A percentile compares a stretch with the other conserved stretches of the same genome.
Evolutionary conservation across 2,113 vertebrate species (phyloP).

Genomic region (Psilopogon haemacephalus): DNA sequence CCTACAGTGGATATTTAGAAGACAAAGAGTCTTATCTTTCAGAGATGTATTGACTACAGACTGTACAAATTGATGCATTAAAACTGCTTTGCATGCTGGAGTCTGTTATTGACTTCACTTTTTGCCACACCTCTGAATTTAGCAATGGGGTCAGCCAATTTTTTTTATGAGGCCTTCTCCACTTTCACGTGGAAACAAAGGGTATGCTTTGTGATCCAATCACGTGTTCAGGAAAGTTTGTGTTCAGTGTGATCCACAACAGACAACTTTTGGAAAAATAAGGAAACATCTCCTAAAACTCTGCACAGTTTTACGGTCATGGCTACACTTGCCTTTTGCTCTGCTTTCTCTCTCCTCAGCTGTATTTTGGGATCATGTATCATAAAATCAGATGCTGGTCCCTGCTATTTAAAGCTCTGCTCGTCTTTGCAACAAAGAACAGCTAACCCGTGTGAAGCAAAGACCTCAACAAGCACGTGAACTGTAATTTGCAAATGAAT

Average conservation of each 20-base stretch:
- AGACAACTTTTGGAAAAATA: not conserved
- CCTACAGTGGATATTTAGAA: not conserved
- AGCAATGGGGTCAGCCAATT: not conserved
- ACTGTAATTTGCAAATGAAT: conserved; percentile 21
- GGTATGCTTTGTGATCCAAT: not conserved
- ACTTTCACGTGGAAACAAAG: not conserved
- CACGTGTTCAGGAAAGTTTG: not conserved
- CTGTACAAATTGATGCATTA: not conserved
- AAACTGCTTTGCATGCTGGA: not conserved
- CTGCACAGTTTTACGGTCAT: not conserved
- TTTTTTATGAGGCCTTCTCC: not conserved
- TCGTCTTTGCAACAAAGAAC: conserved; percentile 17
- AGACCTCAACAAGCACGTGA: not conserved
- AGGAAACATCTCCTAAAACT: not conserved
- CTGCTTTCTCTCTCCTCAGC: not conserved
- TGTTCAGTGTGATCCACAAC: not conserved
- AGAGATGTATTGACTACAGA: not conserved
- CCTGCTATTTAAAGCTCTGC: not conserved
- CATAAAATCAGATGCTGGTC: not conserved
- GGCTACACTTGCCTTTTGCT: not conserved
- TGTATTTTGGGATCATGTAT: not conserved
- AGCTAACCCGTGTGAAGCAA: not conserved
- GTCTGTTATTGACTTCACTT: not conserved
- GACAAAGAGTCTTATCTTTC: not conserved
- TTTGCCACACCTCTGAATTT: not conserved